Base-by-base conservation (phyloP, 2,797 vertebrate genomes). In the Scyliorhinus canicula region DNA sequence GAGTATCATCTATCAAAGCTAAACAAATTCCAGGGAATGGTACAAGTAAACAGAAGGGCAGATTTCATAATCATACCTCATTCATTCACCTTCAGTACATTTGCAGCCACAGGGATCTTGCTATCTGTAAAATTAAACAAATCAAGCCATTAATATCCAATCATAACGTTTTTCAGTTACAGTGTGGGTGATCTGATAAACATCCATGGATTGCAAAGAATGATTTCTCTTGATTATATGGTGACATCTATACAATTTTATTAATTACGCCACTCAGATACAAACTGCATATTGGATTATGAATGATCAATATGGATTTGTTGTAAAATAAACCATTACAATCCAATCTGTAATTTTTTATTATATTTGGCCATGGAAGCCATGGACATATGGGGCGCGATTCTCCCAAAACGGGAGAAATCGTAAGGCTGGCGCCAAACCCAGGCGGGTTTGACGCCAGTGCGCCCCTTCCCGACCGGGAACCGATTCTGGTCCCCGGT, bases 111-210 rank as follows among this genome's bases (percentile, higher is more conserved):
- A 50, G 93, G 93, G 35, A 44, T 69, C 63, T 71, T 71, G 93
- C 86, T 63, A 40, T 50, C 93, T 93, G 65, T 93, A 50, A 67
- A 93, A 67, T 69, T 67, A 93, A 93, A 31, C 65, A 93, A 93
- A 63, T 90, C 55, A 93, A 44, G 1, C 93, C 63, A 93, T 50
- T 93, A 93, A 93, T 40, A 93, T 65, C n/a, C 44, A 50, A 50
- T 52, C 65, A 93, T 26, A 69, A 50, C 35, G 52, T 35, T 31
- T 28, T 65, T 69, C 28, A 93, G 40, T 93, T 52, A 28, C 28
- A 52, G 11, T 69, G 50, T 69, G 26, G 47, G 50, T 28, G 11
- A 57, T 86, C 2, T 90, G 86, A 60, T 60, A n/a, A 57, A 90
- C 31, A 31, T 90, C 31, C 52, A 90, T 57, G 35, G 86, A 90